Evolutionary conservation across 2,113 vertebrate genomes (phyloP).

Genomic region (Gymnogyps californianus): DNA sequence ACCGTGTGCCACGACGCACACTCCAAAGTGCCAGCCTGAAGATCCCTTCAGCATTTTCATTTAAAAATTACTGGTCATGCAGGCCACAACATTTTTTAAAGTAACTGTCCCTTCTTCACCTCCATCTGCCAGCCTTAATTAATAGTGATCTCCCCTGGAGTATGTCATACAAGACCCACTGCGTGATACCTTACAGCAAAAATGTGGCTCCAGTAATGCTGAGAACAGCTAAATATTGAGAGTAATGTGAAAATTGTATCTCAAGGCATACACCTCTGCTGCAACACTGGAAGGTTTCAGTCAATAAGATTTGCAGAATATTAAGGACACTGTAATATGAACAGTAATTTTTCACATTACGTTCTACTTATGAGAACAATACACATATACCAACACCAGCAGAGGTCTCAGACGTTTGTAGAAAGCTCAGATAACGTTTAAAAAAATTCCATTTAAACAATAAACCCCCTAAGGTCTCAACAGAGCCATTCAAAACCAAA

Average conservation of each 20-base stretch:
- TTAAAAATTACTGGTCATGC: not conserved
- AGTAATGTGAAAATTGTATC: not conserved
- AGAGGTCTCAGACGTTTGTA: not conserved
- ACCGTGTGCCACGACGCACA: not conserved
- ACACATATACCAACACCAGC: fast-evolving
- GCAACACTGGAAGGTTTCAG: not conserved
- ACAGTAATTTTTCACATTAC: not conserved
- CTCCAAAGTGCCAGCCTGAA: not conserved
- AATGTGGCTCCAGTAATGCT: not conserved
- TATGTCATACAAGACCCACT: not conserved
- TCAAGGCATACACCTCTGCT: not conserved
- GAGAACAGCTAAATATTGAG: not conserved
- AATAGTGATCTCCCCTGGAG: not conserved
- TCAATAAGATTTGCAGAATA: not conserved
- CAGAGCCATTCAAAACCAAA: not conserved
- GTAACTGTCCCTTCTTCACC: not conserved
- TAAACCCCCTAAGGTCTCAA: not conserved
- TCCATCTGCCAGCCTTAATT: not conserved
- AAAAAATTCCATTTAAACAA: not conserved
- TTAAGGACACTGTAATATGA: not conserved
- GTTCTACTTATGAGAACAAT: not conserved
- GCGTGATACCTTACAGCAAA: fast-evolving
- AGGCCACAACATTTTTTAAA: not conserved
- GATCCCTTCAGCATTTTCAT: not conserved
- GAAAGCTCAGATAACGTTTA: not conserved